A percentile compares a stretch with the other conserved stretches of the same genome.
These are phyloP conservation scores for Pseudotriccus pelzelni DNA, from an alignment of 2,797 vertebrate species.

Conservation along the genomic window DNA sequence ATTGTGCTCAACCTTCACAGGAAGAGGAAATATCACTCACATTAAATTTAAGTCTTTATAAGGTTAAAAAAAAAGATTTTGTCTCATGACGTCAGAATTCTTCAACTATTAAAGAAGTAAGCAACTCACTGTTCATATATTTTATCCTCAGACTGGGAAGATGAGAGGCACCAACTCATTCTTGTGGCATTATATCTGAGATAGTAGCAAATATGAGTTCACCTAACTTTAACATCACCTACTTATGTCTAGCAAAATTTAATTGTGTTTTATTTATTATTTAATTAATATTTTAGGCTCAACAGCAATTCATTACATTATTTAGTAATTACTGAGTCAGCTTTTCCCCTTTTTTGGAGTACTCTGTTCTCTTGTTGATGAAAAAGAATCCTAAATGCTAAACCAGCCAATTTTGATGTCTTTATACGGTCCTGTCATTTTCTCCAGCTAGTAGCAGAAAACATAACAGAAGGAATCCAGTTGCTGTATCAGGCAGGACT, in stretches of 20 bases:
- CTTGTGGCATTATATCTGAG: neutral
- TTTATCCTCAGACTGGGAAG: neutral
- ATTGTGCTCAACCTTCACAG: neutral
- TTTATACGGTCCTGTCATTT: neutral
- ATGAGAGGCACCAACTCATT: neutral
- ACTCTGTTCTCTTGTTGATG: neutral
- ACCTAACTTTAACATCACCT: neutral
- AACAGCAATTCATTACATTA: neutral
- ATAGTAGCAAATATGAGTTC: neutral
- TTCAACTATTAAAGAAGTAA: neutral
- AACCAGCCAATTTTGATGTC: neutral
- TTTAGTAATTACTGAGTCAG: neutral
- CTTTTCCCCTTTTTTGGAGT: neutral
- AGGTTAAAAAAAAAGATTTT: neutral
- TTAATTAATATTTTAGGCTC: neutral
- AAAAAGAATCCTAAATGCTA: neutral
- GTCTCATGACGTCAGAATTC: neutral
- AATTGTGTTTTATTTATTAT: neutral
- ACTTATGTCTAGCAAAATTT: neutral
- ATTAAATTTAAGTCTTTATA: neutral
- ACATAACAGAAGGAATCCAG: neutral
- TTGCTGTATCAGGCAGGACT: neutral
- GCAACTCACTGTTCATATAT: neutral
- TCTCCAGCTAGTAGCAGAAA: neutral
- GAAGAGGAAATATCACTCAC: neutral